phyloP scores from a whole-genome alignment of 2,797 vertebrate genomes.

The Propithecus deckenii region DNA sequence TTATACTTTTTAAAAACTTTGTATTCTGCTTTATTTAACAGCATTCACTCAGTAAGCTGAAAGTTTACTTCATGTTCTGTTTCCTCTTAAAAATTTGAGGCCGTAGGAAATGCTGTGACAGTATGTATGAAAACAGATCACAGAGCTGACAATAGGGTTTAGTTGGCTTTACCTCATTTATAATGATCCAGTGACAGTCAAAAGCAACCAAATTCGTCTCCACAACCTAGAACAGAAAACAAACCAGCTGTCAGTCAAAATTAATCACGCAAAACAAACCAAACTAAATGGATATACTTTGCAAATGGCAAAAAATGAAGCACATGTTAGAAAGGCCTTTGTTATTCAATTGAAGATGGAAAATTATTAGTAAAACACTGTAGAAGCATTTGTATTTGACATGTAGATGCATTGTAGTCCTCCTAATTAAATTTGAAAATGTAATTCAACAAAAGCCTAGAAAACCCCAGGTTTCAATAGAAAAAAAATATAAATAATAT shows the following conservation, averaged over 20 bases:
- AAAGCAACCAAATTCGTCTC: constrained; percentile 99
- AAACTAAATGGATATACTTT: constrained; percentile 41
- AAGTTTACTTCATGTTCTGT: constrained; percentile 64
- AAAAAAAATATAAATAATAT: constrained; percentile 41
- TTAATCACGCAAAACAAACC: constrained; percentile 67
- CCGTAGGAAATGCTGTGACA: constrained; percentile 44
- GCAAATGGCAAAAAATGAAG: constrained; percentile 60
- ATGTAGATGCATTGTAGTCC: not conserved
- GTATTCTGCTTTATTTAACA: constrained; percentile 67
- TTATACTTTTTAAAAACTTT: constrained; percentile 51
- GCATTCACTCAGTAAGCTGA: constrained; percentile 31
- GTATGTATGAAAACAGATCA: constrained; percentile 69
- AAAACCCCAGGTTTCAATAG: constrained; percentile 56
- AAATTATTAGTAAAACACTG: constrained; percentile 57
- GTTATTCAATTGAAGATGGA: constrained; percentile 59
- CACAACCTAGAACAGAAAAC: constrained; percentile 93
- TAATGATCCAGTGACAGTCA: constrained; percentile 99
- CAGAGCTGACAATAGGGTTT: constrained; percentile 54
- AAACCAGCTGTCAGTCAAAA: constrained; percentile 82
- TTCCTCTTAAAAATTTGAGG: constrained; percentile 77
- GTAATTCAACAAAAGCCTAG: constrained; percentile 3
- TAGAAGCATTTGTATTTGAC: constrained; percentile 40
- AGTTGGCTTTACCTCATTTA: constrained; percentile 95
- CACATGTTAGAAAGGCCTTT: constrained; percentile 38
- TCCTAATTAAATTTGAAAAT: constrained; percentile 75